A percentile compares a stretch with the other conserved stretches of the same genome.
These are phyloP conservation scores for Ectobius pallidus DNA, from an alignment of 2,888 invertebrate species.

Conservation along the genomic window DNA sequence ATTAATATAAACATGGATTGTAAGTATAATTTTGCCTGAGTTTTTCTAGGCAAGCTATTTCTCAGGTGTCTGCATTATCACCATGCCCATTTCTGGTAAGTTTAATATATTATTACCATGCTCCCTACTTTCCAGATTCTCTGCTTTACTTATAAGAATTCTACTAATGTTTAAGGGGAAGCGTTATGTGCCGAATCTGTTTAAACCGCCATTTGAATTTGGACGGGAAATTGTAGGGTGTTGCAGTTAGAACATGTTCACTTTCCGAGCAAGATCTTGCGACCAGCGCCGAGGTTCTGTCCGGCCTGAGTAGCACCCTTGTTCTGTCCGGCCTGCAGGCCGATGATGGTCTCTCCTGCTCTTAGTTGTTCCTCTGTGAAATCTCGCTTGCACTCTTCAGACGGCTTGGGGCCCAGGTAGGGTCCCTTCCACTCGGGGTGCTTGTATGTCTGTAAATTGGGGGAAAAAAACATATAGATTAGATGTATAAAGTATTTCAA, in stretches of 20 bases:
- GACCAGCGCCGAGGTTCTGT: slow-evolving; percentile 85
- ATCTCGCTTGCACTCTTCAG: slow-evolving; percentile 92
- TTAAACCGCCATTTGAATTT: too few relatives aligned
- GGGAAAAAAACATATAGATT: too few relatives aligned
- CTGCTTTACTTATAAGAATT: too few relatives aligned
- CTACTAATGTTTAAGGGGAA: not conserved
- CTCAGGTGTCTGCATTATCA: too few relatives aligned
- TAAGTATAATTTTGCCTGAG: too few relatives aligned
- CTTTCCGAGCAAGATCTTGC: slow-evolving; percentile 91
- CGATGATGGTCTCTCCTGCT: slow-evolving; percentile 88
- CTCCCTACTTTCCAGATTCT: too few relatives aligned
- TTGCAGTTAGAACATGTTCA: slow-evolving; percentile 54
- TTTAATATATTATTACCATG: too few relatives aligned
- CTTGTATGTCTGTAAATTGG: slow-evolving; percentile 79
- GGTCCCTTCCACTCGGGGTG: slow-evolving; percentile 87
- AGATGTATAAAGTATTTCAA: too few relatives aligned
- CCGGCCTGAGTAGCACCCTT: slow-evolving; percentile 95
- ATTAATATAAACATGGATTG: too few relatives aligned
- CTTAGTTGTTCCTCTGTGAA: slow-evolving; percentile 91
- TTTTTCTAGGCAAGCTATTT: too few relatives aligned
- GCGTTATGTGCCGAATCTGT: not conserved
- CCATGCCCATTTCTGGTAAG: too few relatives aligned
- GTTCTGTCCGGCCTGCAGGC: slow-evolving; percentile 95
- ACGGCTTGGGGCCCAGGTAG: slow-evolving; percentile 90
- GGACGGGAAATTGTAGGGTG: slow-evolving; percentile 42